Evolutionary conservation across 30 jellyfish, hydroid and myxozoan species (phyloP), one percentile per base, ranked within the genome.

Genomic region (Sanderia malayensis): DNA sequence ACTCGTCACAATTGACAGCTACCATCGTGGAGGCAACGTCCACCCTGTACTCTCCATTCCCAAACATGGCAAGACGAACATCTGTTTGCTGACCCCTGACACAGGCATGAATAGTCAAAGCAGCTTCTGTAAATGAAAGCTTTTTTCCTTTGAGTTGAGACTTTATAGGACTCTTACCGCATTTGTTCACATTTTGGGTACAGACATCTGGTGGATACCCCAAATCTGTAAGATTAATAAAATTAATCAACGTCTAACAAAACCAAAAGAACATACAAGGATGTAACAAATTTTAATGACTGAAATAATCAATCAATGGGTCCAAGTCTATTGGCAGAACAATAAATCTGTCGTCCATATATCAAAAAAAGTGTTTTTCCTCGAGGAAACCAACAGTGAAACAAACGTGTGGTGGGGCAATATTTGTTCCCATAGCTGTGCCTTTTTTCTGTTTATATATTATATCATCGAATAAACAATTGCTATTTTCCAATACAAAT

Each of bases 201-300:
- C 27, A 61, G 53, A 61, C 73, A 61, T 61, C 49, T 20, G 49
- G 73, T 7, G 73, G 73, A 18, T 1, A 61, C 10, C 73, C 73
- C 29, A 61, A 30, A 37, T 13, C 52, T 37, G 52, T 37, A 37
- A 37, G 13, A 13, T 37, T 37, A 37, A 37, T 4, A 37, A 37
- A 37, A 37, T 4, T 4, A 13, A 37, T 4, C 13, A 6, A 37
- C 52, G 6, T 37, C 6, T 37, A 4, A 37, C 52, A 37, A 37
- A 37, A 37, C 6, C 52, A 37, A 37, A 37, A 37, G 52, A 37
- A 37, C 52, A 37, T 37, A 13, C 52, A 37, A 37, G 52, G 52
- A 37, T 37, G 52, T 6, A 6, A 4, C 52, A 37, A 37, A 37
- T 37, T 4, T 4, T 37, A 37, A 37, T 37, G 52, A 37, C 52